A percentile compares a stretch with the other conserved stretches of the same genome.
These are phyloP conservation scores for Melanargia galathea DNA, from an alignment of 2,888 invertebrate genomes.

Conservation along the genomic window DNA sequence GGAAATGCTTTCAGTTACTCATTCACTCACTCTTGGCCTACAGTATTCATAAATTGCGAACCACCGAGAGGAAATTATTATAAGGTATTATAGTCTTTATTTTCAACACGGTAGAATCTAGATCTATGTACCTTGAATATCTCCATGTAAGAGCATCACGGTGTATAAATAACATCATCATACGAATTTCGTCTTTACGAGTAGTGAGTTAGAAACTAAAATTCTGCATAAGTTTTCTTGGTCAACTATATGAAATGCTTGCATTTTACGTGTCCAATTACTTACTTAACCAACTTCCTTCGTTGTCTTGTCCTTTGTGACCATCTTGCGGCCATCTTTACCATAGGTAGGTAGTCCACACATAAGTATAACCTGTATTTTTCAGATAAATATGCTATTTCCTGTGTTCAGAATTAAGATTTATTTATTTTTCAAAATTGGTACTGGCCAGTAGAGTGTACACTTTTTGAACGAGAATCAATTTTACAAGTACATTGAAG, in stretches of 20 bases:
- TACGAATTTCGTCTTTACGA: conserved; percentile 17
- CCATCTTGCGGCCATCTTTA: conserved; percentile 18
- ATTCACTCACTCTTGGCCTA: background rate
- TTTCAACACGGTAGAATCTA: conserved; percentile 12
- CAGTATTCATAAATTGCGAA: background rate
- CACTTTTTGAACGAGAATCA: too few species aligned
- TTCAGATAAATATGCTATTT: too few species aligned
- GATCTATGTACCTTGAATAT: background rate
- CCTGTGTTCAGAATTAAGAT: too few species aligned
- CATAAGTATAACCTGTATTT: background rate
- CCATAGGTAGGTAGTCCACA: background rate
- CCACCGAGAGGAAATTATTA: background rate
- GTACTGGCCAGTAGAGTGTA: too few species aligned
- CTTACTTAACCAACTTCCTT: conserved; percentile 54
- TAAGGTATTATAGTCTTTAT: conserved; percentile 19
- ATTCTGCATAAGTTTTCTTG: conserved; percentile 3
- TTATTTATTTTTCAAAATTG: too few species aligned
- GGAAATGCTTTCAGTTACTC: background rate
- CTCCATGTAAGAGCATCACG: background rate
- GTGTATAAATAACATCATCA: background rate
- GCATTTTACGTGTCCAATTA: conserved; percentile 48
- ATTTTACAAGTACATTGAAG: too few species aligned
- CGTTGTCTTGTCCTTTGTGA: conserved; percentile 40
- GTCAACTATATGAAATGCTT: conserved; percentile 16
- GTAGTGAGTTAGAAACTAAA: conserved; percentile 1